Evolutionary conservation across 2,113 vertebrate species (phyloP).

Genomic region (Ahaetulla prasina): DNA sequence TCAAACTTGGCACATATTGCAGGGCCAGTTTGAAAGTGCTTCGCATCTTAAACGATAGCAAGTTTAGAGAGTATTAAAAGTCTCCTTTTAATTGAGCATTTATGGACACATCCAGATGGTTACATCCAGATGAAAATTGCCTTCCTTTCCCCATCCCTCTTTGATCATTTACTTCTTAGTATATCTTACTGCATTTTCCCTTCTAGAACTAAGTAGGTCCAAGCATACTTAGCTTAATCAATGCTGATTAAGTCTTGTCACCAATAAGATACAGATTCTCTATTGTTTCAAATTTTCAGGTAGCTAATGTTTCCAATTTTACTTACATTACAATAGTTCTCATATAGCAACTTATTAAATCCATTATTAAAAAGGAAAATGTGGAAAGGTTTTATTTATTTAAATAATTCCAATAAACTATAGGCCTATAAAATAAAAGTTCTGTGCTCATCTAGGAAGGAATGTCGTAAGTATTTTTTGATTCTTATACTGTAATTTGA

Average conservation of each 20-base stretch:
- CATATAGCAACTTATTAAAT: background rate
- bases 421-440: background rate
- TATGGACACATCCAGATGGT: background rate
- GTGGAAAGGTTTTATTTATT: background rate
- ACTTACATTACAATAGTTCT: background rate
- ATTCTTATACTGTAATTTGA: background rate
- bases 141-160: background rate
- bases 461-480: background rate
- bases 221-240: background rate
- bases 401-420: too few relatives aligned
- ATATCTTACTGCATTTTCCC: background rate
- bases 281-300: background rate
- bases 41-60: background rate
- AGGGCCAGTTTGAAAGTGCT: background rate
- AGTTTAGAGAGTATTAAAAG: background rate
- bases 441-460: too few relatives aligned
- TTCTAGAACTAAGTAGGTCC: background rate
- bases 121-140: background rate
- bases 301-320: background rate
- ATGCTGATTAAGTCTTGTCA: background rate
- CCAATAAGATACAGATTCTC: background rate
- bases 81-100: background rate
- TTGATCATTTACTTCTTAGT: background rate
- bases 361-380: background rate
- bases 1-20: background rate